Evolutionary conservation across 2,888 invertebrate genomes (phyloP).

Genomic region (Hirtodrosophila histrioides): DNA sequence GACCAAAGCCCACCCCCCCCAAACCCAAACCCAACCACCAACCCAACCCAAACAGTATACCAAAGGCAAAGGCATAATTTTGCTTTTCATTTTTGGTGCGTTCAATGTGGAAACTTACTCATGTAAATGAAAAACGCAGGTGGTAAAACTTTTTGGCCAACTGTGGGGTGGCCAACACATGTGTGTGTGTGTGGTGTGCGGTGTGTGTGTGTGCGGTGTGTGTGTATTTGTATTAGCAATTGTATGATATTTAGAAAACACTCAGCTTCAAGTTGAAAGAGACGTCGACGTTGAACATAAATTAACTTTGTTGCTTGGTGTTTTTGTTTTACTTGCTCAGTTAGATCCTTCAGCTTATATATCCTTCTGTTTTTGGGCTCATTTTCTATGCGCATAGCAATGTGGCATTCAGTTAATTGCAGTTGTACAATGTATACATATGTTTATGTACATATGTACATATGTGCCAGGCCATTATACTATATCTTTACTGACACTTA

Average conservation of each 20-base stretch:
- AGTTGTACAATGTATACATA: slow-evolving; percentile 28
- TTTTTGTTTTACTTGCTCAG: background rate
- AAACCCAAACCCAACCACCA: background rate
- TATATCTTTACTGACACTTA: slow-evolving; percentile 17
- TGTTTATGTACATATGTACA: slow-evolving; percentile 1
- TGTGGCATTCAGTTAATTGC: slow-evolving; percentile 54
- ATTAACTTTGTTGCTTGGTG: slow-evolving; percentile 54
- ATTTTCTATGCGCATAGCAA: slow-evolving; percentile 54
- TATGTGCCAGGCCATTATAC: slow-evolving; percentile 2
- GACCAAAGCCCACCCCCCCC: too few relatives aligned
- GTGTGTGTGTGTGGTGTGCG: background rate
- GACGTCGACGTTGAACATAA: slow-evolving; percentile 46
- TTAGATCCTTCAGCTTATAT: background rate
- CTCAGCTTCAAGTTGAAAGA: slow-evolving; percentile 33
- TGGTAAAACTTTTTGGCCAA: slow-evolving; percentile 60
- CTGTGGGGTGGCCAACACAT: slow-evolving; percentile 40
- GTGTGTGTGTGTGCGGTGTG: background rate
- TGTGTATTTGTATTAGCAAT: slow-evolving; percentile 52
- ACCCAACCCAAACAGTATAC: slow-evolving; percentile 17
- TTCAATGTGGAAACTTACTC: slow-evolving; percentile 76
- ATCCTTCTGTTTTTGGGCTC: slow-evolving; percentile 17
- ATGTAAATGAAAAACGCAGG: slow-evolving; percentile 76
- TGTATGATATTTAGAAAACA: slow-evolving; percentile 58
- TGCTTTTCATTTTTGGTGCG: slow-evolving; percentile 60
- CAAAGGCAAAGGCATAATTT: slow-evolving; percentile 61